A percentile compares a stretch with the other conserved stretches of the same genome.
Evolutionary conservation across 30 jellyfish, hydroid and myxozoan species (phyloP).

Genomic region (Cassiopea andromeda): DNA sequence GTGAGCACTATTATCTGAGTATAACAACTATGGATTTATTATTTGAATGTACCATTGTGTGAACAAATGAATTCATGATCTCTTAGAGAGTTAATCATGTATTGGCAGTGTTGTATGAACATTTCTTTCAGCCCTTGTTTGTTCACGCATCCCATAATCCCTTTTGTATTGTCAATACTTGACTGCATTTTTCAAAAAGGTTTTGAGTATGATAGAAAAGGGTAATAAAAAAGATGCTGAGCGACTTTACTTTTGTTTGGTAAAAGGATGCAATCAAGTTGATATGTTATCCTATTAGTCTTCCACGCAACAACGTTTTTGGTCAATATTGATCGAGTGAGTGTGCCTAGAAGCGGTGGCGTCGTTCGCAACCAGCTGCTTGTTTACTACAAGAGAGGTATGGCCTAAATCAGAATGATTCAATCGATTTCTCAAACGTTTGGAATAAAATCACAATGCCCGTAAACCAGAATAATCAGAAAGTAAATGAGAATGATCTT

Average conservation of each 20-base stretch:
- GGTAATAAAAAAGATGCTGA: not conserved
- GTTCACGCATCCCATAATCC: constrained; percentile 54
- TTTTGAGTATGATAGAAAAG: constrained; percentile 12
- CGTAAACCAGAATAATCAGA: constrained; percentile 13
- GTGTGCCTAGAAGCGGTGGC: constrained; percentile 34
- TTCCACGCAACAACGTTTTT: not conserved
- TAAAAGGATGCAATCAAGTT: not conserved
- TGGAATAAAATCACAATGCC: constrained; percentile 30
- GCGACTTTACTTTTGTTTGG: not conserved
- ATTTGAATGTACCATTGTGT: not conserved
- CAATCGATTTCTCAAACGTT: not conserved
- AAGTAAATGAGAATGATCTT: constrained; percentile 50
- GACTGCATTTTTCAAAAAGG: constrained; percentile 48
- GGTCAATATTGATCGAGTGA: constrained; percentile 4
- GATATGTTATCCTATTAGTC: not conserved
- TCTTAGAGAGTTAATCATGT: not conserved
- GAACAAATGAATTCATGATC: not conserved
- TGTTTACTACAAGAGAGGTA: not conserved
- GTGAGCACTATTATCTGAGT: not conserved
- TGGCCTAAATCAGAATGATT: constrained; percentile 14
- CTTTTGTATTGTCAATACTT: constrained; percentile 41
- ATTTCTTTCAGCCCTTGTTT: not conserved
- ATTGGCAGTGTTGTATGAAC: not conserved
- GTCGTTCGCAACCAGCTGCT: constrained; percentile 58
- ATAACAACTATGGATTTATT: not conserved